Percentiles rank a stretch among this genome's conserved stretches.
Conservation (phyloP, 2,888 invertebrate genomes). For the Tyria jacobaeae region DNA sequence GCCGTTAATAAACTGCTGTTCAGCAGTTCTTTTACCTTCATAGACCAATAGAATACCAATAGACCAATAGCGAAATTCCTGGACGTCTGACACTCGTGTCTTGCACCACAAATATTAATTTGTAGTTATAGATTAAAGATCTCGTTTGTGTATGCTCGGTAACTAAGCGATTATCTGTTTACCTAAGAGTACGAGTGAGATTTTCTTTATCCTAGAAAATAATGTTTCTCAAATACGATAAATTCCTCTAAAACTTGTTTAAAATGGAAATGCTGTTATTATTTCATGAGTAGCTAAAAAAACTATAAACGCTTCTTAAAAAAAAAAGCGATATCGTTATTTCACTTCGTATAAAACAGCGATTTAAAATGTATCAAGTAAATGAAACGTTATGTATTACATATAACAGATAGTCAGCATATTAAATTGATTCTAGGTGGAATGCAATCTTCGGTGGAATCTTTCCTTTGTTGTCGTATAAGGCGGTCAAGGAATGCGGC, state of each 20-base stretch:
- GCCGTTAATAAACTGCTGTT: not conserved
- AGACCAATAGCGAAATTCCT: no score
- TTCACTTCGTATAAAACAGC: not conserved
- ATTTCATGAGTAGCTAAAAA: no score
- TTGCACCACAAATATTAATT: not conserved
- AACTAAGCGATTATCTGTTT: not conserved
- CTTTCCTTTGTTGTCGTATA: no score
- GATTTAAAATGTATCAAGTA: not conserved
- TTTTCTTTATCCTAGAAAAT: not conserved
- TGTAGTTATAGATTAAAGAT: not conserved
- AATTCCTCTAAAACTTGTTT: not conserved
- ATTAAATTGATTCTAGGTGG: no score
- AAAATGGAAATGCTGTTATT: no score
- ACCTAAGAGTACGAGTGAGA: not conserved
- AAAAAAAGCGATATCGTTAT: not conserved
- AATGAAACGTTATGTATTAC: not conserved
- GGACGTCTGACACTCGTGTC: not conserved
- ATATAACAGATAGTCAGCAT: no score
- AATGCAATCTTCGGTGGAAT: no score
- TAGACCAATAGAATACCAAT: no score
- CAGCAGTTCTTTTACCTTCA: no score
- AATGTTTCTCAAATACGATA: not conserved
- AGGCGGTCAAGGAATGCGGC: no score
- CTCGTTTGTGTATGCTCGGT: not conserved
- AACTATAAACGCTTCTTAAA: no score